Percentiles rank a stretch among this genome's conserved stretches.
phyloP scores from a whole-genome alignment of 2,797 vertebrate genomes.

The Sebastiscus albofasciatus region DNA sequence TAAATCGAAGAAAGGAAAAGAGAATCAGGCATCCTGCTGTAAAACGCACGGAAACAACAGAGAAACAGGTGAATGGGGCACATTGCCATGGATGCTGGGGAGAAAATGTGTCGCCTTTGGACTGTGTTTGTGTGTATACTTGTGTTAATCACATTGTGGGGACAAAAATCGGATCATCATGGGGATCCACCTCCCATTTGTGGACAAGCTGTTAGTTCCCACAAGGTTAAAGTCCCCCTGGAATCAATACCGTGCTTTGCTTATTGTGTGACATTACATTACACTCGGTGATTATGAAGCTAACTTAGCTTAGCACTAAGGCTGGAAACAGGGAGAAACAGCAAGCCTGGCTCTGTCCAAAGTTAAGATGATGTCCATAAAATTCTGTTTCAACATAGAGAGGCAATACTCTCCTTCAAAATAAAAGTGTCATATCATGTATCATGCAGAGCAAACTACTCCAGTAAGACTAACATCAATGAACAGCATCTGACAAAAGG shows the following conservation, averaged over 20 bases:
- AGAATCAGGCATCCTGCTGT: not conserved
- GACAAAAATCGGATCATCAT: not conserved
- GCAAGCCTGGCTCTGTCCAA: too few species aligned
- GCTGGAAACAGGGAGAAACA: not conserved
- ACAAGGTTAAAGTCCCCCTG: not conserved
- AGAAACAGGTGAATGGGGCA: constrained; percentile 21
- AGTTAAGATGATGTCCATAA: too few species aligned
- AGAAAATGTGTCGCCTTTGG: constrained; percentile 2
- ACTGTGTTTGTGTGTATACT: not conserved
- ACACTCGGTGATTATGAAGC: not conserved
- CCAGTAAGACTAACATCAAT: too few species aligned
- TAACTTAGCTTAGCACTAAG: not conserved
- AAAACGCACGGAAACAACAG: constrained; percentile 21
- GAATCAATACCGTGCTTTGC: not conserved
- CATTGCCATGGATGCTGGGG: constrained; percentile 22
- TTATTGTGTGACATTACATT: not conserved
- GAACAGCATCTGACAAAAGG: too few species aligned
- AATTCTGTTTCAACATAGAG: too few species aligned
- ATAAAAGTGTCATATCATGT: too few species aligned
- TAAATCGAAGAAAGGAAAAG: constrained; percentile 29
- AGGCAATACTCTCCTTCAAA: too few species aligned
- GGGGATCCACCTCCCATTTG: not conserved
- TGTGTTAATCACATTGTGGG: not conserved
- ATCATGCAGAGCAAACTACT: too few species aligned
- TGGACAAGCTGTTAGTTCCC: not conserved